Percentiles rank a stretch among this genome's conserved stretches.
Evolutionary conservation across 1,140 invertebrate species (phyloP).

Genomic region (Liolophura sinensis): DNA sequence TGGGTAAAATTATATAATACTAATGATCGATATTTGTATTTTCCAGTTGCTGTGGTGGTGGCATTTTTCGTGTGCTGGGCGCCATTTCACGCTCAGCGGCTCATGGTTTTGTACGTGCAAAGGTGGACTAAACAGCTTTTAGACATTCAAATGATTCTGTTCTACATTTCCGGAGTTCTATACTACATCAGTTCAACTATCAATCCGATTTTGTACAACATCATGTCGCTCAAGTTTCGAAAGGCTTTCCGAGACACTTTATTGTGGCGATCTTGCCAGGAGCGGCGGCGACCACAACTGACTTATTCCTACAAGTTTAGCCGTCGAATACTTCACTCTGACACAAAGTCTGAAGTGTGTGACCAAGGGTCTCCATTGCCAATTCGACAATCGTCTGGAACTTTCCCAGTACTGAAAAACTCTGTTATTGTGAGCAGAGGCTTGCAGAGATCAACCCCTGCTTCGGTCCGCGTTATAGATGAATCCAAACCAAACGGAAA

Average conservation of each 20-base stretch:
- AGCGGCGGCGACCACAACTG: no score
- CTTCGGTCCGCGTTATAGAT: no score
- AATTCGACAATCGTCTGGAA: no score
- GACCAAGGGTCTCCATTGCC: no score
- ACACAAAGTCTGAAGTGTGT: no score
- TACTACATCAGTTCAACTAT: constrained; percentile 89
- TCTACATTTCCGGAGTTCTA: constrained; percentile 59
- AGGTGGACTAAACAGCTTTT: constrained; percentile 1
- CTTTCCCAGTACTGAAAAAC: no score
- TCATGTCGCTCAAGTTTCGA: constrained; percentile 86
- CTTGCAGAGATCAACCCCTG: no score
- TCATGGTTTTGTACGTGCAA: constrained; percentile 72
- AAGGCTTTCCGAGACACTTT: constrained; percentile 69
- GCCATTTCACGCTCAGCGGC: constrained; percentile 83
- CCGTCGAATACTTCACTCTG: no score
- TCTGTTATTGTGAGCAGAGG: no score
- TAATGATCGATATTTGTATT: neutral
- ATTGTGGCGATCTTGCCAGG: constrained; percentile 32
- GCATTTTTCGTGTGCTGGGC: constrained; percentile 92
- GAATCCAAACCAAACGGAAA: no score
- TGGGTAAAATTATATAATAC: no score
- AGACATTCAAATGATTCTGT: constrained; percentile 18
- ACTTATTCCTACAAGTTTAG: no score
- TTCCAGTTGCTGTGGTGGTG: constrained; percentile 81
- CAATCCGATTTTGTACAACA: constrained; percentile 89